Base-by-base conservation (phyloP, 1,140 invertebrate genomes). In the Lysiphlebus fabarum region DNA sequence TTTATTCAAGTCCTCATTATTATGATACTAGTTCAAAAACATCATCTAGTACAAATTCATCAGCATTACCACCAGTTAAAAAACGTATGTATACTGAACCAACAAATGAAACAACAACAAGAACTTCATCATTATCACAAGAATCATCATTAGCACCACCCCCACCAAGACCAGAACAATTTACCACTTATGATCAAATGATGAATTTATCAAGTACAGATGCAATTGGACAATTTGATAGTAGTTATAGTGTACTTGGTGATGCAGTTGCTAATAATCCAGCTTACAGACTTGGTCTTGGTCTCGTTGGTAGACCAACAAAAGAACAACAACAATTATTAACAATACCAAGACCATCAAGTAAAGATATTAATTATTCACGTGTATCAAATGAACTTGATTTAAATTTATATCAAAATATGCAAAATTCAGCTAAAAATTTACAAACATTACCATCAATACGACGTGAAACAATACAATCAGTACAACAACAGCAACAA, bases 81-180 rank as follows among this genome's bases (percentile, higher is more conserved):
- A 79, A 79, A 53, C 71, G 77, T 0, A 70, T 68, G 14, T 79
- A 78, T 55, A 76, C 72, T 42, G 76, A 77, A 45, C 62, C 74
- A 0, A 10, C 59, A 48, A 59, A 33, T 26, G 53, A 68, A 34
- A n/a, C 62, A 33, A n/a, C 62, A 33, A 36, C 70, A 48, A 47
- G 70, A 6, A 51, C 51, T 44, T 59, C 73, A 8, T 5, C 65
- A 0, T 72, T 73, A 9, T 71, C 57, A 6, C 6, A 58, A 0
- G 17, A 26, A 26, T 5, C 65, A 0, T 72, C 74, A 9, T 70
- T 74, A 5, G 54, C 57, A 6, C 7, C 58, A 0, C 33, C 58
- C 6, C 53, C 70, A 62, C 7, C 63, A 0, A 26, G 56, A 2
- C 68, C 71, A n/a, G 69, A 75, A 4, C 76, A 77, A 37, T 78